A percentile compares a stretch with the other conserved stretches of the same genome.
phyloP scores from a whole-genome alignment of 2,113 vertebrate genomes.

The Dendropsophus ebraccatus region DNA sequence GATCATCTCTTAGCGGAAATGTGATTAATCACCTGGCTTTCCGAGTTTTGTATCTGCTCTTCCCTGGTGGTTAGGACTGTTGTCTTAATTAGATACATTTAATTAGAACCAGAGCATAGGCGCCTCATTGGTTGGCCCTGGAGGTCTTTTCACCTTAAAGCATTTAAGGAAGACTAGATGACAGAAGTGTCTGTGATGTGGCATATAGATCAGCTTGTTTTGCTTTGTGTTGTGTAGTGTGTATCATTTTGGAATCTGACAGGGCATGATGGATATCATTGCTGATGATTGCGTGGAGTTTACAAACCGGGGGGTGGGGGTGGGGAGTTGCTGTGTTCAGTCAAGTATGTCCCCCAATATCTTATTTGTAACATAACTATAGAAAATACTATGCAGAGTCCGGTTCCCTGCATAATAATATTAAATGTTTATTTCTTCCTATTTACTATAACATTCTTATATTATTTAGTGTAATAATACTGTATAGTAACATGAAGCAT shows the following conservation, averaged over 20 bases:
- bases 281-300: conserved; percentile 55
- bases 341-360: conserved; percentile 49
- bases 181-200: conserved; percentile 35
- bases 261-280: conserved; percentile 58
- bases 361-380: conserved; percentile 44
- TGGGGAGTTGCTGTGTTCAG: conserved; percentile 36
- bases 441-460: background rate
- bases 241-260: conserved; percentile 41
- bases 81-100: conserved; percentile 56
- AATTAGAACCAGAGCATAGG: conserved; percentile 42
- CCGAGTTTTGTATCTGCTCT: conserved; percentile 24
- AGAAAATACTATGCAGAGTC: conserved; percentile 28
- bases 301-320: conserved; percentile 35
- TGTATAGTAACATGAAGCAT: background rate
- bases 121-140: conserved; percentile 40
- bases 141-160: conserved; percentile 46
- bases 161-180: conserved; percentile 30
- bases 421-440: background rate
- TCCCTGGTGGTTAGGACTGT: conserved; percentile 41
- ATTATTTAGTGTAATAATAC: background rate
- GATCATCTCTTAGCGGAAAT: conserved; percentile 41
- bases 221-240: conserved; percentile 33
- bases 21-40: conserved; percentile 54
- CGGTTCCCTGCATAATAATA: background rate
- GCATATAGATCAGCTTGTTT: conserved; percentile 53